Percentiles rank a stretch among this genome's conserved stretches.
phyloP scores from a whole-genome alignment of 1,140 invertebrate species.

The Pseudomyrmex cubaensis region DNA sequence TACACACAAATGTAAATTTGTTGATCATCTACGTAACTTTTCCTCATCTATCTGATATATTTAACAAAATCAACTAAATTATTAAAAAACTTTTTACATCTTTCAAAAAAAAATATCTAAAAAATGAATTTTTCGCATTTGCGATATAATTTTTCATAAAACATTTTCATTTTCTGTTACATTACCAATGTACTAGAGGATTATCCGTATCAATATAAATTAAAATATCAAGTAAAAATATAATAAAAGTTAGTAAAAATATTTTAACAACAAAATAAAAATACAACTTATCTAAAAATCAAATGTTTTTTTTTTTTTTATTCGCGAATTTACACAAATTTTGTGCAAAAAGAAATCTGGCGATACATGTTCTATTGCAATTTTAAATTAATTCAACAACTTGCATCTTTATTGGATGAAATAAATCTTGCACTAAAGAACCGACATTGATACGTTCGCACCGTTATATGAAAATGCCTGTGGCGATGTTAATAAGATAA shows the following conservation, averaged over 20 bases:
- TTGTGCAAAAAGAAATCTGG: background rate
- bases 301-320: background rate
- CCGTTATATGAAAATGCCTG: conserved; percentile 64
- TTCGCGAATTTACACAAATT: no score
- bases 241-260: conserved; percentile 1
- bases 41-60: background rate
- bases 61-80: no score
- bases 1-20: conserved; percentile 7
- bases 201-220: background rate
- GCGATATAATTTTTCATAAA: background rate
- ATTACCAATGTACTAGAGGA: no score
- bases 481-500: conserved; percentile 67
- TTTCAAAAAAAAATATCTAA: background rate
- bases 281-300: background rate
- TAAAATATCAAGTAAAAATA: background rate
- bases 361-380: background rate
- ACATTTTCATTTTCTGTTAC: background rate
- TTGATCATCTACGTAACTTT: background rate
- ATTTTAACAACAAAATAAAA: background rate
- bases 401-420: conserved; percentile 15
- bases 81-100: background rate
- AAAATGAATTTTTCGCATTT: background rate
- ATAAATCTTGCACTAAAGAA: no score
- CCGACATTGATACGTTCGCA: conserved; percentile 12
- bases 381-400: background rate